Conservation (phyloP, 2,888 invertebrate species). For the Eilema sororculum region DNA sequence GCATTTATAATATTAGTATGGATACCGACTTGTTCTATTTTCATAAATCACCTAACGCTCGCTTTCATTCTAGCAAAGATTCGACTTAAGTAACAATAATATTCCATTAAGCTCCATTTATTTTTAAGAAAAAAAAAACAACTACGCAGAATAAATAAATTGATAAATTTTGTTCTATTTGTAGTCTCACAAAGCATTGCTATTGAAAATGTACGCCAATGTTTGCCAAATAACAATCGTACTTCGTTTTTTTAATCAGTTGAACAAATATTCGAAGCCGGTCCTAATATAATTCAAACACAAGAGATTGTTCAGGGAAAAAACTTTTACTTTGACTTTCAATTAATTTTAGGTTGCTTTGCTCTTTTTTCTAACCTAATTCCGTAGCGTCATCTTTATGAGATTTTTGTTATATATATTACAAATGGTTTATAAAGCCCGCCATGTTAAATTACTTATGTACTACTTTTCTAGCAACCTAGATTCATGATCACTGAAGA, state of each 20-base stretch:
- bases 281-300: constrained; percentile 29
- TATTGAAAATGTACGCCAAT: constrained; percentile 15
- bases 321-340: constrained; percentile 33
- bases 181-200: constrained; percentile 11
- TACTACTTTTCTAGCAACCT: background rate
- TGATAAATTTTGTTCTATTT: constrained; percentile 12
- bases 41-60: background rate
- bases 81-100: background rate
- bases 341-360: constrained; percentile 12
- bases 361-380: background rate
- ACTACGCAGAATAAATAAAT: constrained; percentile 6
- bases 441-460: background rate
- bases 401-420: background rate
- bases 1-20: no score
- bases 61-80: background rate
- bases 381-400: background rate
- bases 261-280: constrained; percentile 8
- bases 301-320: constrained; percentile 17
- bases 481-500: no score
- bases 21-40: no score
- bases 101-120: background rate
- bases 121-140: background rate
- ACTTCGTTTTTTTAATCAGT: constrained; percentile 19
- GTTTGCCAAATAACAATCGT: constrained; percentile 16
- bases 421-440: background rate